Evolutionary conservation across 2,797 vertebrate species (phyloP).

Genomic region (Anniella stebbinsi): DNA sequence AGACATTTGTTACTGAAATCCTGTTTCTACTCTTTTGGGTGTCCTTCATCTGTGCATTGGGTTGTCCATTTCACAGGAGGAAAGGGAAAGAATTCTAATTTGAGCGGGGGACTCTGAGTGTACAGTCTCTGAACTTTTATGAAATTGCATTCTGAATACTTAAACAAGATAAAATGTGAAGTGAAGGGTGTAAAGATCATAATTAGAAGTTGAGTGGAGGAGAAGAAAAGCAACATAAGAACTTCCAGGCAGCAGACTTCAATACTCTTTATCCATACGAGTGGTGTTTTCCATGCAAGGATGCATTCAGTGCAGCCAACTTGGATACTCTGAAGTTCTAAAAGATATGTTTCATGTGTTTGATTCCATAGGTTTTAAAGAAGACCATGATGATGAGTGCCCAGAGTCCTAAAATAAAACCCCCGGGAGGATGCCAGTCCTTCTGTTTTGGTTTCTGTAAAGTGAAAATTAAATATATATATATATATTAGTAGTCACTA

Average conservation of each 20-base stretch:
- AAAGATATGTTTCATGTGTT: slow-evolving; percentile 98
- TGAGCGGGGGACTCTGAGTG: not conserved
- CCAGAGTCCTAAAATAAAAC: slow-evolving; percentile 98
- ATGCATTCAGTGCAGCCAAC: slow-evolving; percentile 13
- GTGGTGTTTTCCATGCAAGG: slow-evolving; percentile 22
- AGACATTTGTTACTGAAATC: not conserved
- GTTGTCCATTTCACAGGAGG: not conserved
- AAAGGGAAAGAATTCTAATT: no score
- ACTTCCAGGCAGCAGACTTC: not conserved
- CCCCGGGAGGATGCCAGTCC: slow-evolving; percentile 98
- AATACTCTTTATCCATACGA: not conserved
- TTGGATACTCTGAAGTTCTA: slow-evolving; percentile 71
- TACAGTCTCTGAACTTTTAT: not conserved
- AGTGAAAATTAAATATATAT: not conserved
- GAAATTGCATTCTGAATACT: not conserved
- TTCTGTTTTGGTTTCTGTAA: slow-evolving; percentile 94
- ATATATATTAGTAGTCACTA: slow-evolving; percentile 19
- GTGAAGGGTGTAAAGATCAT: not conserved
- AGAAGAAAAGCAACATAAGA: not conserved
- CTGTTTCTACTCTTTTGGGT: not conserved
- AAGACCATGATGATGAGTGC: slow-evolving; percentile 96
- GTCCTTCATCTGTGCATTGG: not conserved
- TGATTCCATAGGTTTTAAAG: slow-evolving; percentile 96
- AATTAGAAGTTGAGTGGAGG: not conserved
- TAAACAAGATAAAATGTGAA: not conserved